Base-by-base conservation (phyloP, 1,140 invertebrate genomes). In the Brachionus koreanus region DNA sequence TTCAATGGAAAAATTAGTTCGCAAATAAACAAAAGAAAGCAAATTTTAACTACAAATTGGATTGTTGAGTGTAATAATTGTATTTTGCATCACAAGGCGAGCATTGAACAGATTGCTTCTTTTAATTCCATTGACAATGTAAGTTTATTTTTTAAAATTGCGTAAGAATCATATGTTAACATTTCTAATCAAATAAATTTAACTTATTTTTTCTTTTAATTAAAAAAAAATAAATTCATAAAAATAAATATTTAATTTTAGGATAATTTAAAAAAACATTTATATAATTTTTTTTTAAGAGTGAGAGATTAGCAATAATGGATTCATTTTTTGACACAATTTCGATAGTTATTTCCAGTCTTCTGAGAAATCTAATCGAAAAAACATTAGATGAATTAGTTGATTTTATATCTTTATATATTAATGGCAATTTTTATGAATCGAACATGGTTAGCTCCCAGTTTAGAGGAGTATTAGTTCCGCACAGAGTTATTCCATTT, bases 301-400 rank as follows among this genome's bases (percentile, higher is more conserved):
- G 37, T 25, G 43, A 57, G 23, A 49, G 49, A 19, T 10, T 79
- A 10, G 19, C 25, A 10, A 19, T 79, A 37, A 79, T 79, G 29
- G 46, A 79, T 19, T 16, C n/a, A 79, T 65, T 39, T 65, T 79
- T 79, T 23, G 49, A 79, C 3, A 42, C 75, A 25, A 23, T 74
- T 25, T 19, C 69, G 43, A 23, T 23, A 43, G 16, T 74, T 7
- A 43, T 74, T 12, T 74, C 69, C 10, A 74, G 16, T 43, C 9
- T 43, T 9, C 19, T 79, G 5, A 49, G 75, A 10, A 37, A 57
- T 23, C 0, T 79, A 33, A 65, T 57, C 7, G 29, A 23, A 57
- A 57, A 65, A 37, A 57, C 46, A 5, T 9, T 79, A 29, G n/a
- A 39, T 16, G 46, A 79, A 35, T 13, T 79, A 7, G 16, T 16